Percentiles rank a stretch among this genome's conserved stretches.
These are phyloP conservation scores for Hiodon tergisus DNA, from an alignment of 2,113 vertebrate genomes.

Conservation along the genomic window DNA sequence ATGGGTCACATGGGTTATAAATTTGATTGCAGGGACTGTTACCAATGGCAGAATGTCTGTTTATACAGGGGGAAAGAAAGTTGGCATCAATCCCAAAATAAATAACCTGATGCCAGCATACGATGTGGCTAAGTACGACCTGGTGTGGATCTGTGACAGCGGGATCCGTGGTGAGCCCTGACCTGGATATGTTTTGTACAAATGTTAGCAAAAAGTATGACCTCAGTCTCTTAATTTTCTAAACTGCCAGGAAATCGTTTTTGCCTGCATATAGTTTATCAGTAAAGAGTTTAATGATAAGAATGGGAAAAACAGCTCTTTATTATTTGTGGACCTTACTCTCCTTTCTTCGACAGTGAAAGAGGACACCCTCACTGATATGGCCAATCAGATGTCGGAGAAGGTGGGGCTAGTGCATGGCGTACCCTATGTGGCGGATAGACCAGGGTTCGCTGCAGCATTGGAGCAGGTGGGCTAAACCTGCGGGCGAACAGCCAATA, in stretches of 20 bases:
- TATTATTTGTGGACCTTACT: too few relatives aligned
- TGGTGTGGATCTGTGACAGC: conserved; percentile 98
- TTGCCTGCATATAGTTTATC: too few relatives aligned
- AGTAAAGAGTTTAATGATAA: too few relatives aligned
- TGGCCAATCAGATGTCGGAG: conserved; percentile 97
- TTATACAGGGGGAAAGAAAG: conserved; percentile 87
- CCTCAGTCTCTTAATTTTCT: too few relatives aligned
- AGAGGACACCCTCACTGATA: conserved; percentile 86
- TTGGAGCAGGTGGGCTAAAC: conserved; percentile 81
- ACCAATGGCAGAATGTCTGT: background rate
- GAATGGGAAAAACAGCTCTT: too few relatives aligned
- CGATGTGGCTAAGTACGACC: conserved; percentile 88
- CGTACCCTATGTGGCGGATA: conserved; percentile 90
- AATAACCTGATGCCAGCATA: conserved; percentile 99
- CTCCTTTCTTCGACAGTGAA: conserved; percentile 62
- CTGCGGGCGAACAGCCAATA: too few relatives aligned
- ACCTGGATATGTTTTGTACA: too few relatives aligned
- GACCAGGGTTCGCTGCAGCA: conserved; percentile 92
- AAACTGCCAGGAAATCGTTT: too few relatives aligned
- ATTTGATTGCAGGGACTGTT: background rate
- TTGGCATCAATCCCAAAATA: conserved; percentile 98
- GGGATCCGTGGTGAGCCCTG: conserved; percentile 81
- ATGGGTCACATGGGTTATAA: background rate
- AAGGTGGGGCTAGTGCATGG: conserved; percentile 95
- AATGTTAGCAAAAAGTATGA: too few relatives aligned